phyloP scores from a whole-genome alignment of 2,797 vertebrate species.

The Chiroxiphia lanceolata region DNA sequence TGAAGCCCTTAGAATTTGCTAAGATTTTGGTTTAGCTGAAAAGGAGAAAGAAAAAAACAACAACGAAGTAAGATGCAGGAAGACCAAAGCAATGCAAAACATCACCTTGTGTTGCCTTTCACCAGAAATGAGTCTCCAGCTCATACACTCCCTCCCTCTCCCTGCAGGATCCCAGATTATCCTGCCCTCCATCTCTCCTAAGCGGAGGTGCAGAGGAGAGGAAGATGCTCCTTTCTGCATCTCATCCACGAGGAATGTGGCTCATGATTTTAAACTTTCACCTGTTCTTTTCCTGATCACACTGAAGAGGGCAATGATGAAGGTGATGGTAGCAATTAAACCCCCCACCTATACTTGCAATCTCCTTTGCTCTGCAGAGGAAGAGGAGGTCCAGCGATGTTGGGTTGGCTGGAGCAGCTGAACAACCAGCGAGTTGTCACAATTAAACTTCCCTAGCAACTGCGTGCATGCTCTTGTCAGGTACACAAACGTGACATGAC shows the following conservation, averaged over 20 bases:
- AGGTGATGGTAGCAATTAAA: background rate
- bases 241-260: accelerated
- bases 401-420: background rate
- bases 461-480: accelerated
- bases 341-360: background rate
- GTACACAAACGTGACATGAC: background rate
- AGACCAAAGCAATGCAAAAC: background rate
- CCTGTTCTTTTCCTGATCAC: background rate
- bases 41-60: background rate
- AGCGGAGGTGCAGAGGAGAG: background rate
- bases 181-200: background rate
- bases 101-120: background rate
- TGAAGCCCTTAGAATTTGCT: background rate
- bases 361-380: background rate
- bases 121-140: background rate
- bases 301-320: background rate
- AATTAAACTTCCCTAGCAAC: background rate
- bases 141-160: background rate
- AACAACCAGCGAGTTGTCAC: accelerated
- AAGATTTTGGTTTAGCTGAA: background rate
- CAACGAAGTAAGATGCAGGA: background rate
- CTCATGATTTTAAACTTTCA: background rate
- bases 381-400: background rate
- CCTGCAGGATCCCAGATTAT: background rate
- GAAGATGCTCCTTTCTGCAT: background rate